Conservation (phyloP, 53 echinoderm and acorn worm genomes). For the Holothuria scabra region DNA sequence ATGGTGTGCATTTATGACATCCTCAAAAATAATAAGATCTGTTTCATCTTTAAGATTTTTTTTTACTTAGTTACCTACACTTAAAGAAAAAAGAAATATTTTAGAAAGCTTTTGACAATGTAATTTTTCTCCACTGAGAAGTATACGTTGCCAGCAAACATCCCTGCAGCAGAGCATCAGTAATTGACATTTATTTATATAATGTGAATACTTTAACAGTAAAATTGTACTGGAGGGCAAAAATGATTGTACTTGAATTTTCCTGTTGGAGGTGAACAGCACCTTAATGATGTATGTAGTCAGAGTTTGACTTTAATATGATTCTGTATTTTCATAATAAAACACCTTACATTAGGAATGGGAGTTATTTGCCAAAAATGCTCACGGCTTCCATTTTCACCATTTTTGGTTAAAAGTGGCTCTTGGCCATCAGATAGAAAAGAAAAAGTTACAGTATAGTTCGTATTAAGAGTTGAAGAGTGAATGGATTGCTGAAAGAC, state of each 20-base stretch:
- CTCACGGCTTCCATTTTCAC: conserved; percentile 30
- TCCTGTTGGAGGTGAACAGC: conserved; percentile 41
- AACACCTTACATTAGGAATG: conserved; percentile 49
- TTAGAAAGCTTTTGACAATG: not conserved
- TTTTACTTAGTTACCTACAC: conserved; percentile 24
- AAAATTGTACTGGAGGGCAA: conserved; percentile 17
- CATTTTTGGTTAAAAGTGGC: too few species aligned
- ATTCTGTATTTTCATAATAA: conserved; percentile 34
- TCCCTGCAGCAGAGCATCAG: not conserved
- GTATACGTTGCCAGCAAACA: not conserved
- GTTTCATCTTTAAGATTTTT: conserved; percentile 9
- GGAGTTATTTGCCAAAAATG: conserved; percentile 40
- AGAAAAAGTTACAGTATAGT: too few species aligned
- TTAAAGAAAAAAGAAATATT: conserved; percentile 20
- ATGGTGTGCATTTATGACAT: conserved; percentile 34
- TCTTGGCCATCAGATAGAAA: too few species aligned
- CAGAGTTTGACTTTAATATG: conserved; percentile 1
- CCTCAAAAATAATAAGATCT: conserved; percentile 34
- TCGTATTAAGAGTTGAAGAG: too few species aligned
- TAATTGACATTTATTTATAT: conserved; percentile 43
- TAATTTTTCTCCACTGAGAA: not conserved
- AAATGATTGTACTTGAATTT: conserved; percentile 28
- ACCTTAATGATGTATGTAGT: conserved; percentile 36
- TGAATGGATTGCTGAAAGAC: too few species aligned
- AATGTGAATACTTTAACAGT: conserved; percentile 41